A percentile compares a stretch with the other conserved stretches of the same genome.
Evolutionary conservation across 1,140 invertebrate genomes (phyloP).

Genomic region (Probaryconus sp.): DNA sequence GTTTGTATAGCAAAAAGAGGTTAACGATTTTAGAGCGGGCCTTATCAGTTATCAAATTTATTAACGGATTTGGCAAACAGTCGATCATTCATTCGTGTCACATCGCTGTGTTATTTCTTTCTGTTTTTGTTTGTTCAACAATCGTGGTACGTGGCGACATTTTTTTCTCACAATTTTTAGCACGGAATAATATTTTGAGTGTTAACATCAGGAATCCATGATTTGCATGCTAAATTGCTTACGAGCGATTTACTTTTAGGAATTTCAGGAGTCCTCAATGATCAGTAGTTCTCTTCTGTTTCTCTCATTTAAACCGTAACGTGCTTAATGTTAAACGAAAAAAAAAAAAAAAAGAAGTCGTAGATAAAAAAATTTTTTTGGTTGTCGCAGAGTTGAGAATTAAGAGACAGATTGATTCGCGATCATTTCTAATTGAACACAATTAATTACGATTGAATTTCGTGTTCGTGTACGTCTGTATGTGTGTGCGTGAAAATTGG

Average conservation of each 20-base stretch:
- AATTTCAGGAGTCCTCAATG: slow-evolving; percentile 26
- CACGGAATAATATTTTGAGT: slow-evolving; percentile 50
- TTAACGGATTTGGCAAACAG: slow-evolving; percentile 58
- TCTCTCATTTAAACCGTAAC: no score
- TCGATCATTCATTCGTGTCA: slow-evolving; percentile 54
- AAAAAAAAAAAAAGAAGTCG: no score
- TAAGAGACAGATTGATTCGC: slow-evolving; percentile 60
- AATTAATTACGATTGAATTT: no score
- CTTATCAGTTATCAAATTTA: slow-evolving; percentile 58
- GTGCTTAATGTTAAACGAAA: no score
- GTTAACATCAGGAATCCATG: slow-evolving; percentile 53
- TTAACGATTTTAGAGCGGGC: slow-evolving; percentile 51
- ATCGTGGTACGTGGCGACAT: slow-evolving; percentile 50
- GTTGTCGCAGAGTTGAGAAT: no score
- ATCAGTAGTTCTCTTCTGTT: no score
- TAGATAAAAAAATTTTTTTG: no score
- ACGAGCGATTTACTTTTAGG: slow-evolving; percentile 39
- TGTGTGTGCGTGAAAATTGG: slow-evolving; percentile 67
- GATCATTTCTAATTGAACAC: slow-evolving; percentile 36
- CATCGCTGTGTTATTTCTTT: slow-evolving; percentile 57
- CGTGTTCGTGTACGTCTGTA: no score
- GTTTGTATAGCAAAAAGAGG: slow-evolving; percentile 53
- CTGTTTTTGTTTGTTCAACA: slow-evolving; percentile 61
- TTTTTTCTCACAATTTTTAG: slow-evolving; percentile 44
- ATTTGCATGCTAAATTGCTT: slow-evolving; percentile 35